Evolutionary conservation across 2,113 vertebrate genomes (phyloP).

Genomic region (Clarias batrachus): DNA sequence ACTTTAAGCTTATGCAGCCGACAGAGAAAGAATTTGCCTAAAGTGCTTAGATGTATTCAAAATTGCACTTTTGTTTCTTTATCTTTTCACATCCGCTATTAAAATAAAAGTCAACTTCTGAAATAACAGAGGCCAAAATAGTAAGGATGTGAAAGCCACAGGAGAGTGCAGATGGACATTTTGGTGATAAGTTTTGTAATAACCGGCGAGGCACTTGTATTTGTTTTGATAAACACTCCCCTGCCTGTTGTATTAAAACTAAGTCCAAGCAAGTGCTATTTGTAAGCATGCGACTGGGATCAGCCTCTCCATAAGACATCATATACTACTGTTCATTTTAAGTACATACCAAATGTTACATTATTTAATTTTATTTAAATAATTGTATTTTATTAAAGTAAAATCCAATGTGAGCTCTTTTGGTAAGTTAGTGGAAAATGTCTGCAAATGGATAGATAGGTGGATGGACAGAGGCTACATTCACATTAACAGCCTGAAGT

Average conservation of each 20-base stretch:
- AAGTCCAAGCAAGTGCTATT: conserved; percentile 40
- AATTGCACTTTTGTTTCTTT: conserved; percentile 21
- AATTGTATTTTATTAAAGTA: too few species aligned
- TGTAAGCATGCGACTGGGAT: conserved; percentile 40
- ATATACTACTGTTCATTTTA: too few species aligned
- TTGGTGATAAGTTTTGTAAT: conserved; percentile 48
- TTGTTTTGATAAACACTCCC: conserved; percentile 57
- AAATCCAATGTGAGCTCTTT: not conserved
- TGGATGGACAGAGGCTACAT: too few species aligned
- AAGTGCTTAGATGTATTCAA: conserved; percentile 28
- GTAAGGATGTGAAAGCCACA: conserved; percentile 17
- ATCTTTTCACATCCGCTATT: not conserved
- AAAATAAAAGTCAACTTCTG: conserved; percentile 1
- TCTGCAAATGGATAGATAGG: too few species aligned
- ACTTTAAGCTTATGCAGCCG: conserved; percentile 9
- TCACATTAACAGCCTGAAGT: not conserved
- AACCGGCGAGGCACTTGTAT: conserved; percentile 38
- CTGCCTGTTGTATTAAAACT: conserved; percentile 26
- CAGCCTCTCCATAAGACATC: conserved; percentile 3
- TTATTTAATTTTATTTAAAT: too few species aligned
- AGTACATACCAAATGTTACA: too few species aligned
- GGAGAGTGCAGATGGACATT: conserved; percentile 22
- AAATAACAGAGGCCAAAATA: not conserved
- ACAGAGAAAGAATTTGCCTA: conserved; percentile 30
- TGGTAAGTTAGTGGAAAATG: not conserved